Evolutionary conservation across 1,140 invertebrate genomes (phyloP).

Genomic region (Trialeurodes vaporariorum): DNA sequence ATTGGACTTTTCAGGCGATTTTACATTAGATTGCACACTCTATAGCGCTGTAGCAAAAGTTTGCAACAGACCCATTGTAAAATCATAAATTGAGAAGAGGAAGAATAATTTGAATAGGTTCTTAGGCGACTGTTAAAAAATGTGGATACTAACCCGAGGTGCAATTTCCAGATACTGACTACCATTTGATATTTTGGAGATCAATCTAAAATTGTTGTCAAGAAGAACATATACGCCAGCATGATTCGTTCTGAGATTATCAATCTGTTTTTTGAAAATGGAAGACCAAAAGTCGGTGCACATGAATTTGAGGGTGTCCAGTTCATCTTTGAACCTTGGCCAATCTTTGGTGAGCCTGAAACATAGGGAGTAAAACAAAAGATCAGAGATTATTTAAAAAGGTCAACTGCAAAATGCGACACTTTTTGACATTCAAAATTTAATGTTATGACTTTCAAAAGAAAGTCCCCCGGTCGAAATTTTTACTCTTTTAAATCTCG

Average conservation of each 20-base stretch:
- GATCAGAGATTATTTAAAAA: slow-evolving; percentile 1
- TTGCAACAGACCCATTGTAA: no score
- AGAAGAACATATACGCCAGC: slow-evolving; percentile 97
- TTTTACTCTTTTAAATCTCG: no score
- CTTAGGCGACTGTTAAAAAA: not conserved
- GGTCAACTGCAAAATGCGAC: no score
- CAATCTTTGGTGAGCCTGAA: slow-evolving; percentile 76
- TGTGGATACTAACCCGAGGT: slow-evolving; percentile 49
- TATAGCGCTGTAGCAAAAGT: no score
- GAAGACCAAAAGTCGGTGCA: slow-evolving; percentile 98
- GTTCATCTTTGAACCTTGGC: slow-evolving; percentile 89
- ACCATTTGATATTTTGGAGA: slow-evolving; percentile 74
- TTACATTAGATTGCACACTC: no score
- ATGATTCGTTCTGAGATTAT: slow-evolving; percentile 97
- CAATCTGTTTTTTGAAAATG: slow-evolving; percentile 95
- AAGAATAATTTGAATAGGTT: not conserved
- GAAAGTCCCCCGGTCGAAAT: no score
- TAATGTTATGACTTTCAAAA: no score
- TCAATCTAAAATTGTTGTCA: slow-evolving; percentile 86
- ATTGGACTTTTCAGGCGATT: no score
- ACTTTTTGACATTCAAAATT: no score
- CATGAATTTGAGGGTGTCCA: slow-evolving; percentile 97
- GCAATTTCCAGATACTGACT: slow-evolving; percentile 86
- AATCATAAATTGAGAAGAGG: not conserved
- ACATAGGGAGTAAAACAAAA: slow-evolving; percentile 17